phyloP scores from a whole-genome alignment of 2,113 vertebrate genomes.

The Daboia siamensis region DNA sequence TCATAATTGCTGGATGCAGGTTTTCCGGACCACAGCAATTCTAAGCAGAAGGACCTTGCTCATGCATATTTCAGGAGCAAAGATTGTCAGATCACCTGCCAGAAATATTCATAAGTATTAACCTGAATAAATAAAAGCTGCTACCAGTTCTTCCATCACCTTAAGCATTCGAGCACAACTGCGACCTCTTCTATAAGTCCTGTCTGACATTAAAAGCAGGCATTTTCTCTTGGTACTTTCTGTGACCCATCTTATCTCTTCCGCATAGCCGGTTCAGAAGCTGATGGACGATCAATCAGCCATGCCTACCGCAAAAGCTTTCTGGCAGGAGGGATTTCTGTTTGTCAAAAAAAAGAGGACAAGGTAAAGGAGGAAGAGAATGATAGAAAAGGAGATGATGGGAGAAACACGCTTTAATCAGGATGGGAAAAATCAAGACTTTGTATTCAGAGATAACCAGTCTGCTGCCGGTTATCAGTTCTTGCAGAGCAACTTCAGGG shows the following conservation, averaged over 20 bases:
- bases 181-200: neutral
- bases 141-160: neutral
- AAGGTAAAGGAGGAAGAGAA: neutral
- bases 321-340: neutral
- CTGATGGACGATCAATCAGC: neutral
- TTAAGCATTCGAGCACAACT: neutral
- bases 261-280: neutral
- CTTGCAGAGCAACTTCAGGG: neutral
- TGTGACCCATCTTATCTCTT: neutral
- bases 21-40: neutral
- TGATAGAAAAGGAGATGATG: neutral
- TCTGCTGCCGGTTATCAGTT: neutral
- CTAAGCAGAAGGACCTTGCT: neutral
- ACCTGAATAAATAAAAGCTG: neutral
- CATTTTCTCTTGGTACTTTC: neutral
- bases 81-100: neutral
- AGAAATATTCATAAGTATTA: neutral
- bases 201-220: neutral
- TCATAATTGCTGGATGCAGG: neutral
- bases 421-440: neutral
- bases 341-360: neutral
- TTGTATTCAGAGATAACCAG: neutral
- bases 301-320: neutral
- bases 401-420: neutral
- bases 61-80: conserved; percentile 5